Evolutionary conservation across 2,797 vertebrate species (phyloP).

Genomic region (Poecilia picta): DNA sequence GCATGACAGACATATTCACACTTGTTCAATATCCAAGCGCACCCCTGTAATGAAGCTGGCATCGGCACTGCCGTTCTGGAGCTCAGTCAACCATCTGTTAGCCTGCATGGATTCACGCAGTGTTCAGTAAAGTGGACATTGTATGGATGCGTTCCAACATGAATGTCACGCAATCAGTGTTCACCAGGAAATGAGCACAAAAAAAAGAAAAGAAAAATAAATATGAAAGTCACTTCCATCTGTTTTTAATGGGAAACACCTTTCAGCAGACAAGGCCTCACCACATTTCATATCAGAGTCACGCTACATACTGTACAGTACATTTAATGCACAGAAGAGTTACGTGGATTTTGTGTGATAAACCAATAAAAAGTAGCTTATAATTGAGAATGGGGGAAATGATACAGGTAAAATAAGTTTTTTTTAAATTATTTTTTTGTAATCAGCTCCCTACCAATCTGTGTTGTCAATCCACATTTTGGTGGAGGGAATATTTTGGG

Average conservation of each 20-base stretch:
- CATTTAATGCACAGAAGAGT: background rate
- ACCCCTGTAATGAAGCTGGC: slow-evolving; percentile 70
- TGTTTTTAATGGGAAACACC: slow-evolving; percentile 52
- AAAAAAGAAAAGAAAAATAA: slow-evolving; percentile 13
- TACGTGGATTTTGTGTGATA: background rate
- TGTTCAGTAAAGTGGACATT: slow-evolving; percentile 65
- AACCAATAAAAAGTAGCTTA: background rate
- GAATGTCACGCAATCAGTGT: slow-evolving; percentile 66
- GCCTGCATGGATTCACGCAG: slow-evolving; percentile 61
- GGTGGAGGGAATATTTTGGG: background rate
- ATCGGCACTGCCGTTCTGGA: slow-evolving; percentile 41
- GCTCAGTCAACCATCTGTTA: slow-evolving; percentile 75
- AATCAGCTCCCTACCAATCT: no score
- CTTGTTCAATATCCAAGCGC: slow-evolving; percentile 59
- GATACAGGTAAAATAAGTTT: background rate
- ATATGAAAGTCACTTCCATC: slow-evolving; percentile 11
- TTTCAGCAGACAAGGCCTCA: slow-evolving; percentile 43
- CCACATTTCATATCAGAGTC: slow-evolving; percentile 45
- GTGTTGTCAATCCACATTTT: background rate
- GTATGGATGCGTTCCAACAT: slow-evolving; percentile 67
- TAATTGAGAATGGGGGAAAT: background rate
- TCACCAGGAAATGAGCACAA: slow-evolving; percentile 42
- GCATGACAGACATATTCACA: slow-evolving; percentile 60
- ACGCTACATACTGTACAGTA: background rate
- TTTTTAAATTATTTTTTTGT: background rate